Percentiles rank a stretch among this genome's conserved stretches.
phyloP scores from a whole-genome alignment of 2,888 invertebrate genomes.

The Hyposoter didymator region DNA sequence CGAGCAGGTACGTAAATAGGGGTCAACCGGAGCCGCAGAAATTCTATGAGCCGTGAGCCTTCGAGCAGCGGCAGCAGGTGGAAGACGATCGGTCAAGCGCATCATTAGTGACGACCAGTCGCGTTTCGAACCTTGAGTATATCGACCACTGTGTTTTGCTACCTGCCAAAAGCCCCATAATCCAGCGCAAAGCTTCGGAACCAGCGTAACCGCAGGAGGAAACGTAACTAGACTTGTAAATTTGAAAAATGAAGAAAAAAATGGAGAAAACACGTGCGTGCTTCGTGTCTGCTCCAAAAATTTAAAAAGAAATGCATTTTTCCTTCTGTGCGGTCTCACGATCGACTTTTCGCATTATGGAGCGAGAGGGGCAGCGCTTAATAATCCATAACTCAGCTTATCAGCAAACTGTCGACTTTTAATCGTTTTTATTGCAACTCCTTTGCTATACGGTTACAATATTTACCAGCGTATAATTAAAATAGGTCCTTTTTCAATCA shows the following conservation, averaged over 20 bases:
- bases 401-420: conserved; percentile 16
- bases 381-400: conserved; percentile 23
- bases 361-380: background rate
- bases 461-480: conserved; percentile 34
- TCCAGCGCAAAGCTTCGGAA: conserved; percentile 24
- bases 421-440: conserved; percentile 17
- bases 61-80: conserved; percentile 60
- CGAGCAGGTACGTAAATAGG: background rate
- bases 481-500: conserved; percentile 28
- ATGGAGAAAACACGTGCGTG: background rate
- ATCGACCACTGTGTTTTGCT: conserved; percentile 54
- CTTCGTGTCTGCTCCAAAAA: background rate
- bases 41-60: conserved; percentile 29
- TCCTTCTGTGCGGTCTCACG: background rate
- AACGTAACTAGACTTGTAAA: background rate
- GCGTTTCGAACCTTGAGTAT: conserved; percentile 54
- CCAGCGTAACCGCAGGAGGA: too few relatives aligned
- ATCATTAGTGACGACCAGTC: conserved; percentile 62
- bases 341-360: conserved; percentile 2
- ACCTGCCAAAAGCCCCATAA: conserved; percentile 55
- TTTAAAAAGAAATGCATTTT: background rate
- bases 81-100: conserved; percentile 63
- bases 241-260: background rate
- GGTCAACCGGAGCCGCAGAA: conserved; percentile 30
- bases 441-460: conserved; percentile 21